These are phyloP conservation scores for Eremobia ochroleuca DNA, from an alignment of 2,888 invertebrate genomes.

Conservation along the genomic window DNA sequence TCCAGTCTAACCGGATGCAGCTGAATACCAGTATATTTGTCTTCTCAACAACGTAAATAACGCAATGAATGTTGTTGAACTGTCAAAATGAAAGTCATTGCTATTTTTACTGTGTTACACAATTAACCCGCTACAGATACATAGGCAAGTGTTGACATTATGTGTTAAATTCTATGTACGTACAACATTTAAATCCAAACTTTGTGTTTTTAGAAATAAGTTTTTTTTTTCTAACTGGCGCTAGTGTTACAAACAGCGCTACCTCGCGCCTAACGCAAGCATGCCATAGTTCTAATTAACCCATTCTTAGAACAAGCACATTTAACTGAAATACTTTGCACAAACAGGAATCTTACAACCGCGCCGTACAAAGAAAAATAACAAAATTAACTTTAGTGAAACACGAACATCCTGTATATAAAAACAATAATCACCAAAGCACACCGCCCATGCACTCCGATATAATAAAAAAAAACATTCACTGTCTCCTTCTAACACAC, in stretches of 20 bases:
- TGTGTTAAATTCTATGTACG: no score
- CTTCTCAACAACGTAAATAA: no score
- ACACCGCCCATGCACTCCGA: constrained; percentile 80
- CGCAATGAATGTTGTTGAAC: no score
- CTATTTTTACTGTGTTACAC: no score
- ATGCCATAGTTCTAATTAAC: constrained; percentile 30
- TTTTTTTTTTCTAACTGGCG: constrained; percentile 21
- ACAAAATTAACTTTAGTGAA: constrained; percentile 31
- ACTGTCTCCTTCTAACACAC: constrained; percentile 74
- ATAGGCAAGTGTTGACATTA: no score
- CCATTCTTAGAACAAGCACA: constrained; percentile 34
- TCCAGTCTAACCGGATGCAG: no score
- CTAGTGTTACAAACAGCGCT: not conserved
- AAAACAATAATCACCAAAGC: constrained; percentile 82
- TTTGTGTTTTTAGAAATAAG: not conserved
- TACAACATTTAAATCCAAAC: not conserved
- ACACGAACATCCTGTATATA: constrained; percentile 73
- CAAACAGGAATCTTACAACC: constrained; percentile 26
- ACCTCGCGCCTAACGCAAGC: not conserved
- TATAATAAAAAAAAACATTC: constrained; percentile 74
- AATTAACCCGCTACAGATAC: no score
- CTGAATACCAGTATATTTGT: no score
- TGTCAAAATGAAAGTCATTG: no score
- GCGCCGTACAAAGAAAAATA: constrained; percentile 17
- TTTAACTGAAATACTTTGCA: constrained; percentile 19